phyloP scores from a whole-genome alignment of 2,797 vertebrate species.

The Geotrypetes seraphini region DNA sequence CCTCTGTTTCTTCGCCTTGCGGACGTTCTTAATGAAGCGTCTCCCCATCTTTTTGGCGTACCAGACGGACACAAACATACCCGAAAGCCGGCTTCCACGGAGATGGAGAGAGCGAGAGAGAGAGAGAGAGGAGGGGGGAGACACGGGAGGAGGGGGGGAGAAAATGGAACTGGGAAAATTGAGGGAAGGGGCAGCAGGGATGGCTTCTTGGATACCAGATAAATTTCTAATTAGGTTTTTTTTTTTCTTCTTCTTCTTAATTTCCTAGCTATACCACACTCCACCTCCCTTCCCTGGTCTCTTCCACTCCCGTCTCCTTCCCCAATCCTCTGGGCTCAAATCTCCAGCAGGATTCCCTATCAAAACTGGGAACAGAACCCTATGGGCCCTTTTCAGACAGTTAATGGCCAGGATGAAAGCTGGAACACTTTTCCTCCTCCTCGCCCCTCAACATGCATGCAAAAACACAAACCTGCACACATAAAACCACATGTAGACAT shows the following conservation, averaged over 20 bases:
- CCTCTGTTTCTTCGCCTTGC: conserved; percentile 53
- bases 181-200: not conserved
- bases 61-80: conserved; percentile 73
- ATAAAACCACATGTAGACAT: too few relatives aligned
- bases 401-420: not conserved
- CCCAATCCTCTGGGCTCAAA: too few relatives aligned
- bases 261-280: too few relatives aligned
- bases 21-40: conserved; percentile 58
- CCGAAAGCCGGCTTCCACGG: conserved; percentile 13
- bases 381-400: not conserved
- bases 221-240: too few relatives aligned
- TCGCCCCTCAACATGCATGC: too few relatives aligned
- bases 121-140: not conserved
- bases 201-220: not conserved
- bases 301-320: too few relatives aligned
- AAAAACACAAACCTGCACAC: too few relatives aligned
- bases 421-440: too few relatives aligned
- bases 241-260: too few relatives aligned
- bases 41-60: conserved; percentile 67
- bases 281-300: too few relatives aligned
- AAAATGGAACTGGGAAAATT: not conserved
- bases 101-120: not conserved
- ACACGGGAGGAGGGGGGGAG: accelerated
- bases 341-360: not conserved
- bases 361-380: not conserved